Evolutionary conservation across 2,888 invertebrate genomes (phyloP), one percentile per base, ranked within the genome.

Genomic region (Chrysina gloriosa): DNA sequence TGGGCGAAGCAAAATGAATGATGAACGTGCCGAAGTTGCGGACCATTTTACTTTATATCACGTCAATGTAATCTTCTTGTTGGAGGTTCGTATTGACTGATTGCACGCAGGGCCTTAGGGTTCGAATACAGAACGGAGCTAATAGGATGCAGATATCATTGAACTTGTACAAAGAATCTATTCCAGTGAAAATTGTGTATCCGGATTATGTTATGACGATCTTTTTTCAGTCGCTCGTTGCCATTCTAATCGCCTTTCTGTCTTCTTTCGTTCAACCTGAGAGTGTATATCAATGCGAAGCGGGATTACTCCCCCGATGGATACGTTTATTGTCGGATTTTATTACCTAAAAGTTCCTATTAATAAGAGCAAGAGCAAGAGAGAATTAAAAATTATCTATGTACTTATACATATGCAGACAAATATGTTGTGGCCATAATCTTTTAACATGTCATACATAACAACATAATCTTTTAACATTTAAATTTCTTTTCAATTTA

Each of bases 1-100:
- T 67, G 71, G 73, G 67, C 73, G 76, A 23, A 58, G 39, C 42
- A 25, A 78, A 79, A 79, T 78, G 79, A 78, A 78, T 78, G 79
- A 78, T 78, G 79, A 77, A 77, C 76, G 73, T 76, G 76, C 75
- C 71, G 65, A 66, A 74, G 72, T 58, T 58, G 74, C 70, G 67
- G 71, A 42, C 71, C 70, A 73, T 47, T 31, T 54, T 47, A 47
- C 23, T 66, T 27, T 27, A 58, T 58, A 58, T 58, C 58, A 58
- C 42, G 58, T 25, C 58, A 27, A 42, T 58, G 42, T 58, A 58
- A 58, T 58, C 45, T 54, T 50, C 56, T 31, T 14, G 29, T 21
- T 27, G 11, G 56, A 56, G 36, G 31, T 34, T 34, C 31, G 39
- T 73, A 73, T 39, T 67, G 74, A 64, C 63, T 58, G 63, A 67